phyloP scores from a whole-genome alignment of 2,888 invertebrate genomes.

The Cheilosia scutellata region DNA sequence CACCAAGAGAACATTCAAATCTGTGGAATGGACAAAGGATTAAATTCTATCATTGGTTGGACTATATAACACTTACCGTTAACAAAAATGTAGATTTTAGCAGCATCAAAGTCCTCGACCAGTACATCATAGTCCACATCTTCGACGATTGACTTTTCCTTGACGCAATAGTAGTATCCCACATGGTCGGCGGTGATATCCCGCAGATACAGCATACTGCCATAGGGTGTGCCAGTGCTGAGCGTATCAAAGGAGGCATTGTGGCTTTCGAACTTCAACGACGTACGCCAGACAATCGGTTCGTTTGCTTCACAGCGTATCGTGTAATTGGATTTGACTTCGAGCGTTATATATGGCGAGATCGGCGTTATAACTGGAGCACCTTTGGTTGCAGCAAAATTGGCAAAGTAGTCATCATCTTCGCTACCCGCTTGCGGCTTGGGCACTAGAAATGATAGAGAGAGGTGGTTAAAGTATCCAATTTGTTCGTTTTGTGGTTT shows the following conservation, averaged over 20 bases:
- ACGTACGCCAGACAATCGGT: slow-evolving; percentile 83
- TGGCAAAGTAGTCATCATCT: slow-evolving; percentile 77
- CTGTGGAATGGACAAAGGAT: slow-evolving; percentile 80
- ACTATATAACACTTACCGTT: slow-evolving; percentile 82
- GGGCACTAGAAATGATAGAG: slow-evolving; percentile 78
- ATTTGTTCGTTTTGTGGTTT: slow-evolving; percentile 51
- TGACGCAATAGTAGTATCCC: slow-evolving; percentile 86
- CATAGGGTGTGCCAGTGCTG: slow-evolving; percentile 81
- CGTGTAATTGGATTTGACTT: slow-evolving; percentile 81
- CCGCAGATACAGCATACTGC: slow-evolving; percentile 84
- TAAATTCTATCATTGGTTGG: slow-evolving; percentile 62
- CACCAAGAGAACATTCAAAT: slow-evolving; percentile 84
- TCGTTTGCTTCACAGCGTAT: slow-evolving; percentile 84
- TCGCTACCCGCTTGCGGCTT: slow-evolving; percentile 77
- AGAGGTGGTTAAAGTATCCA: neutral
- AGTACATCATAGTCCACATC: slow-evolving; percentile 81
- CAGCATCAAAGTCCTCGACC: slow-evolving; percentile 81
- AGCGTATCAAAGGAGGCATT: slow-evolving; percentile 73
- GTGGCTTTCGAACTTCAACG: slow-evolving; percentile 2
- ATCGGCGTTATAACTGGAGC: slow-evolving; percentile 83
- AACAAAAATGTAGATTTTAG: slow-evolving; percentile 86
- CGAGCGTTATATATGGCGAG: slow-evolving; percentile 81
- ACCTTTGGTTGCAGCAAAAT: slow-evolving; percentile 80
- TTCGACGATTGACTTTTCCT: slow-evolving; percentile 79
- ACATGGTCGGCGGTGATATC: slow-evolving; percentile 85